Conservation (phyloP, 2,113 vertebrate species). For the Scomber colias region DNA sequence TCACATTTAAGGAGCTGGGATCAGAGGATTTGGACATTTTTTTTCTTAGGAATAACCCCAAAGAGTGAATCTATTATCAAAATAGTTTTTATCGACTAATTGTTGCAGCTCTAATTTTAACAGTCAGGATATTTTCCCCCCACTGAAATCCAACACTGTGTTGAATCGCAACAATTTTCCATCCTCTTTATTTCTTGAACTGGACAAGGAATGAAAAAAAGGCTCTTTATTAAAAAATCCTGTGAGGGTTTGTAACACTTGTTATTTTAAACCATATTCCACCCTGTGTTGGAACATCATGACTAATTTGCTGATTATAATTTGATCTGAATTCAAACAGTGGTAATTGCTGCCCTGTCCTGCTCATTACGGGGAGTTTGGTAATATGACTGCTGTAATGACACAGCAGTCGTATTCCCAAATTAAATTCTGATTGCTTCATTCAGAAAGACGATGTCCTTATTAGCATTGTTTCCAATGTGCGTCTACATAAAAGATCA, state of each 20-base stretch:
- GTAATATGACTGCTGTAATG: conserved; percentile 60
- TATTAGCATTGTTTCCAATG: conserved; percentile 32
- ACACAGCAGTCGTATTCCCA: conserved; percentile 51
- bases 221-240: background rate
- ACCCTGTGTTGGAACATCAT: conserved; percentile 45
- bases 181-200: background rate
- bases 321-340: conserved; percentile 67
- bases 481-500: conserved; percentile 24
- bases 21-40: no score
- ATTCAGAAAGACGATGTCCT: conserved; percentile 51
- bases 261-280: conserved; percentile 52
- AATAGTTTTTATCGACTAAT: no score
- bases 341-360: conserved; percentile 70
- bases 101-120: no score
- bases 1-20: no score
- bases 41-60: no score
- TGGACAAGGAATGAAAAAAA: background rate
- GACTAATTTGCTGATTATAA: conserved; percentile 65
- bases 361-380: conserved; percentile 60
- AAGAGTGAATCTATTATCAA: no score
- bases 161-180: background rate
- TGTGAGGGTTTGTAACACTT: conserved; percentile 28
- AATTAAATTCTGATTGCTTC: conserved; percentile 65
- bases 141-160: background rate
- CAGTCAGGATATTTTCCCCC: no score